Evolutionary conservation across 2,888 invertebrate species (phyloP), one percentile per base, ranked within the genome.

Genomic region (Acleris literana): DNA sequence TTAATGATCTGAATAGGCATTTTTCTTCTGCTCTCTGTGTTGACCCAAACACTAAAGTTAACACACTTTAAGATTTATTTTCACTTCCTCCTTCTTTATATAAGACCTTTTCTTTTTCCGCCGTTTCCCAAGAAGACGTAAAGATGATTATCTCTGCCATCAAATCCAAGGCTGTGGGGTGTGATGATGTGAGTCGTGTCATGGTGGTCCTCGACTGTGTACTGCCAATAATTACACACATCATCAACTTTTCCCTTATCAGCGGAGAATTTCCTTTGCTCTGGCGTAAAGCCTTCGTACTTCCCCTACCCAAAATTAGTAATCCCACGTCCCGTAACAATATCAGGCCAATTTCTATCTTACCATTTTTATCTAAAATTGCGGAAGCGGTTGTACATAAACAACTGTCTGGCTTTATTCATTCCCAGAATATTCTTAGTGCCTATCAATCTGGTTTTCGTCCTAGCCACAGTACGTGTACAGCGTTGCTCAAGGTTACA

Each of bases 361-460:
- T 62, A 4, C 62, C 61, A 16, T 66, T 62, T 43, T 44, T 66
- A 5, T 66, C 56, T 5, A 61, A 66, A 52, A 18, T 66, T 17
- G 7, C 61, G 6, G 52, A 66, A 17, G 22, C 43, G 11, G 33
- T 4, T 33, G 62, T 44, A 16, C 67, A 58, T 46, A 52, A 44
- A n/a, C 67, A 58, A 18, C 1, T 62, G 11, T 56, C 56, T 25
- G 3, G 22, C 0, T 25, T 13, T 25, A 16, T 53, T 9, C 9
- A 13, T 29, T 9, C 5, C 7, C 2, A 53, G 25, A 3, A 25
- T 13, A 11, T 25, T 16, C 25, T 53, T 4, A 11, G 22, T 9
- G n/a, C n/a, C 25, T 25, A 25, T 7, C 53, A 53, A 25, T 53
- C 52, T 22, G 52, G 52, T n/a, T 52, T 52, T 52, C 52, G 29